phyloP scores from a whole-genome alignment of 2,888 invertebrate species.

The Dynastes grantii region DNA sequence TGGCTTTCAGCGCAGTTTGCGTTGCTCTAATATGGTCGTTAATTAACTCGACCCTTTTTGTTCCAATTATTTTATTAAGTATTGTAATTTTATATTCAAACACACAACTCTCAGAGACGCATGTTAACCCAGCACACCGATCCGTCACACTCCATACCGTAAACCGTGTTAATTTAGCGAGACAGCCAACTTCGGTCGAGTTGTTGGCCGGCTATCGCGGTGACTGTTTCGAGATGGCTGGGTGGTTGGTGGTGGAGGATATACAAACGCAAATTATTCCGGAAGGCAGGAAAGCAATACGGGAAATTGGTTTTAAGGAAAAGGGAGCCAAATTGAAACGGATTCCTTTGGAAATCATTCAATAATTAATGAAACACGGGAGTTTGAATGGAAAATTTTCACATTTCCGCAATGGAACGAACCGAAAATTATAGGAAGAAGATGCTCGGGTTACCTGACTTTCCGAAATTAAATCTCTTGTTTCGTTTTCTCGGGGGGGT shows the following conservation, averaged over 20 bases:
- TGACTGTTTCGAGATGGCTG: constrained; percentile 8
- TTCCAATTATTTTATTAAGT: constrained; percentile 43
- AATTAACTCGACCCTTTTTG: constrained; percentile 39
- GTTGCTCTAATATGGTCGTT: background rate
- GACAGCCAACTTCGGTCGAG: constrained; percentile 18
- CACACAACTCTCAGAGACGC: constrained; percentile 21
- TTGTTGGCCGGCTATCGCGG: constrained; percentile 16
- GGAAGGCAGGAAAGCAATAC: constrained; percentile 41
- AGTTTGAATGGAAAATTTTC: constrained; percentile 32
- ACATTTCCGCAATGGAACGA: background rate
- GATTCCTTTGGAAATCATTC: constrained; percentile 44
- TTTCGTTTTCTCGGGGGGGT: constrained; percentile 1
- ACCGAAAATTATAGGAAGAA: constrained; percentile 3
- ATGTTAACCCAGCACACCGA: background rate
- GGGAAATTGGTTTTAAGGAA: constrained; percentile 46
- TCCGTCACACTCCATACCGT: constrained; percentile 41
- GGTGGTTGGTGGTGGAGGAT: background rate
- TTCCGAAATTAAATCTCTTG: constrained; percentile 13
- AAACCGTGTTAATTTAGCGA: constrained; percentile 40
- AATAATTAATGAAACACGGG: constrained; percentile 37
- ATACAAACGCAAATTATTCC: constrained; percentile 43
- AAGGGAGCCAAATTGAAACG: constrained; percentile 37
- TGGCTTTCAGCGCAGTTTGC: too few species aligned
- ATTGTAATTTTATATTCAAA: constrained; percentile 47
- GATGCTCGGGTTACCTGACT: constrained; percentile 12